A percentile compares a stretch with the other conserved stretches of the same genome.
These are phyloP conservation scores for Agriotes lineatus DNA, from an alignment of 2,888 invertebrate species.

Conservation along the genomic window DNA sequence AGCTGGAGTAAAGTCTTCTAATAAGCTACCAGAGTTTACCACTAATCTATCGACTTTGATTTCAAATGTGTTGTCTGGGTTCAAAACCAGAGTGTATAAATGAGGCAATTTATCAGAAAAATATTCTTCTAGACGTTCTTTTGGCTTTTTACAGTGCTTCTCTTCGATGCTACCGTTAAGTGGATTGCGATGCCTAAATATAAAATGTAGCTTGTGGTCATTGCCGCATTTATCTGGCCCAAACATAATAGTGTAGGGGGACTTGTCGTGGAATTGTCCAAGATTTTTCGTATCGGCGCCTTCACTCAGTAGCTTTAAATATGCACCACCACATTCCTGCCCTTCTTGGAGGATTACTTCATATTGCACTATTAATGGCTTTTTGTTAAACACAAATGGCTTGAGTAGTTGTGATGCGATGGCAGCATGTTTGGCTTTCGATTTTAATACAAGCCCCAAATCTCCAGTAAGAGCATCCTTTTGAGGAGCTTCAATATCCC, in stretches of 20 bases:
- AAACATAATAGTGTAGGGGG: constrained; percentile 99
- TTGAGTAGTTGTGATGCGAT: constrained; percentile 83
- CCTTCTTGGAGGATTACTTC: constrained; percentile 89
- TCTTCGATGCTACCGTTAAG: constrained; percentile 89
- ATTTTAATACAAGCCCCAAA: constrained; percentile 88
- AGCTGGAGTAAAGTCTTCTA: constrained; percentile 92
- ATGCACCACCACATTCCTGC: constrained; percentile 98
- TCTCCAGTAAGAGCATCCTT: constrained; percentile 84
- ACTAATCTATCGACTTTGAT: constrained; percentile 87
- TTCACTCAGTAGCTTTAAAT: constrained; percentile 90
- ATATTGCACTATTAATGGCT: constrained; percentile 92
- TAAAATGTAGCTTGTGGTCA: constrained; percentile 92
- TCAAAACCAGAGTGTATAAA: constrained; percentile 83
- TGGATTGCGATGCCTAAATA: constrained; percentile 96
- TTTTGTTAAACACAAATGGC: constrained; percentile 86
- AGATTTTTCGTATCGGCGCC: constrained; percentile 79
- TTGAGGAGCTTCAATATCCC: constrained; percentile 81
- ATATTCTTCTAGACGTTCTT: constrained; percentile 84
- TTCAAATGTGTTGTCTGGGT: constrained; percentile 84
- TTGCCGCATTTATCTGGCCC: constrained; percentile 99
- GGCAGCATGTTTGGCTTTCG: constrained; percentile 97
- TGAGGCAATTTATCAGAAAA: constrained; percentile 95
- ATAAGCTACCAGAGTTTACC: constrained; percentile 86
- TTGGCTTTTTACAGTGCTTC: constrained; percentile 95
- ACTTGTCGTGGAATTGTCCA: constrained; percentile 91